Conservation (phyloP, 2,113 vertebrate genomes). For the Calidris pygmaea region DNA sequence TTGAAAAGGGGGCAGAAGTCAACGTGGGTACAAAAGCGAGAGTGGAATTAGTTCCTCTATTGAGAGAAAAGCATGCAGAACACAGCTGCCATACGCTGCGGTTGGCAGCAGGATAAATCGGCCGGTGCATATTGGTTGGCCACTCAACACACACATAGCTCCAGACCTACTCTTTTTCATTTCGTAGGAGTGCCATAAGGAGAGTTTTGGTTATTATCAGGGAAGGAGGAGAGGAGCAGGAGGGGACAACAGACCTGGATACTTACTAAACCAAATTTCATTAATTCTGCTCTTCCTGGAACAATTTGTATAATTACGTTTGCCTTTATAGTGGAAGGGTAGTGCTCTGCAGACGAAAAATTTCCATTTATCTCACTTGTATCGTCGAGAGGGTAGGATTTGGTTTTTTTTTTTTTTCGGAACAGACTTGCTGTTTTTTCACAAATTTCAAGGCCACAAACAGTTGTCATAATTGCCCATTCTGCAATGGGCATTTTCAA, state of each 20-base stretch:
- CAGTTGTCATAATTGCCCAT: not conserved
- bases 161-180: not conserved
- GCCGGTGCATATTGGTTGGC: not conserved
- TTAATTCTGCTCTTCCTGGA: constrained; percentile 50
- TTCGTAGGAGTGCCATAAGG: not conserved
- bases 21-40: not conserved
- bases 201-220: constrained; percentile 36
- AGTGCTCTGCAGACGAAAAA: not conserved
- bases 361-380: not conserved
- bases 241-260: not conserved
- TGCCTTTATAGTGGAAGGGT: not conserved
- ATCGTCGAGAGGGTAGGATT: not conserved
- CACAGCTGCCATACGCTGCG: constrained; percentile 23
- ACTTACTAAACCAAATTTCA: constrained; percentile 19
- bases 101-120: constrained; percentile 42
- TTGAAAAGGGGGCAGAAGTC: constrained; percentile 9
- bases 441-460: not conserved
- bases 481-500: not conserved
- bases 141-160: not conserved
- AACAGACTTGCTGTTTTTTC: not conserved
- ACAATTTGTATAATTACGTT: constrained; percentile 31
- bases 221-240: not conserved
- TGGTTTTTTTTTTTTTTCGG: accelerated
- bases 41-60: constrained; percentile 13
- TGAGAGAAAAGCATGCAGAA: constrained; percentile 15